A percentile compares a stretch with the other conserved stretches of the same genome.
These are phyloP conservation scores for Cariama cristata DNA, from an alignment of 2,113 vertebrate genomes.

Conservation along the genomic window DNA sequence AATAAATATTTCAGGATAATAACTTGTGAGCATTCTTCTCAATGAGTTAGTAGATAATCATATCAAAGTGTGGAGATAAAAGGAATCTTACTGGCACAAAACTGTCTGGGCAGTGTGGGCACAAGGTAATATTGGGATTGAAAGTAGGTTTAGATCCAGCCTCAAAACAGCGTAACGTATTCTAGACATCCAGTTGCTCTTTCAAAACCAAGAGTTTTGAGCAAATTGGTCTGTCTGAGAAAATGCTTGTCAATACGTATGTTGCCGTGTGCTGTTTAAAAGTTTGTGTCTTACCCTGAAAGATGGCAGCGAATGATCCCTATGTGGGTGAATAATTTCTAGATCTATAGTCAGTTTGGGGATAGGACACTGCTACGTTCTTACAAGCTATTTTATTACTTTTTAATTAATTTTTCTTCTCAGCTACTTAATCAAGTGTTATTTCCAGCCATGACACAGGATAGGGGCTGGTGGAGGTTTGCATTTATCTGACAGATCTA, in stretches of 20 bases:
- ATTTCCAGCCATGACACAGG: neutral
- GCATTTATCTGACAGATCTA: neutral
- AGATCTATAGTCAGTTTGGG: neutral
- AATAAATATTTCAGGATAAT: neutral
- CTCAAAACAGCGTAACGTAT: neutral
- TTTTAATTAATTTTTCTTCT: slow-evolving; percentile 16
- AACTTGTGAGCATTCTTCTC: neutral
- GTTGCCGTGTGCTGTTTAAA: neutral
- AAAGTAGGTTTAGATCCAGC: neutral
- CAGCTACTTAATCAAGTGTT: neutral
- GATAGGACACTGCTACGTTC: neutral
- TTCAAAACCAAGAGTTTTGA: neutral
- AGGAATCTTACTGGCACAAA: neutral
- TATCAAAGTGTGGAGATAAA: neutral
- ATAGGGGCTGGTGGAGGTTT: neutral
- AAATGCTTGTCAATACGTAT: neutral
- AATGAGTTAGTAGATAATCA: neutral
- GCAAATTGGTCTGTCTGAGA: neutral
- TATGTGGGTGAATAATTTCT: neutral
- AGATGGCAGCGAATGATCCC: neutral
- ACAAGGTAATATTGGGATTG: neutral
- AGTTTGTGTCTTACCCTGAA: neutral
- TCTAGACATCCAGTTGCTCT: neutral
- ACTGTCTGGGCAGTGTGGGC: neutral
- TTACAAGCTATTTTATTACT: neutral